Evolutionary conservation across 2,888 invertebrate genomes (phyloP), one percentile per base, ranked within the genome.

Genomic region (Biston stratarius): DNA sequence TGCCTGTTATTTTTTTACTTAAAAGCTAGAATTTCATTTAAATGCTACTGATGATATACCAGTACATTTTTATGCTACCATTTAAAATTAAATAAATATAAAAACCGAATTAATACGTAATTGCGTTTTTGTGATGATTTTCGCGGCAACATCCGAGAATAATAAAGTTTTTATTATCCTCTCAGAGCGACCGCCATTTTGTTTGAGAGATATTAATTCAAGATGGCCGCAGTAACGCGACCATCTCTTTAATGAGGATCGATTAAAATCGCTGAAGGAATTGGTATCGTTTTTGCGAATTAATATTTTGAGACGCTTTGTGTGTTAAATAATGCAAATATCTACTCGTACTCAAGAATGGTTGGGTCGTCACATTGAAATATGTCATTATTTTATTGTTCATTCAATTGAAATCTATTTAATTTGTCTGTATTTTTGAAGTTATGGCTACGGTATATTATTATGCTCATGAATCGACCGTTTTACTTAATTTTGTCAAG

Each of bases 121-220:
- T 84, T 83, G 80, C 73, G 76, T 74, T 77, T 77, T 75, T 79
- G 79, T 81, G 78, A 83, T 77, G 79, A 79, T 70, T 80, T 85
- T 83, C 78, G 74, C 80, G 77, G 79, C 79, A 82, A 79, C 83
- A 82, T 85, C 83, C 72, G 81, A 84, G 84, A 87, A 88, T 88
- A 87, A 90, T 88, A 91, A 86, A 86, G 84, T 53, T 82, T 87
- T 88, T 89, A 91, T 86, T 85, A 85, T 86, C 79, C 78, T 72
- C 75, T 79, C 76, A 74, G 73, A 67, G 66, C 42, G 44, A 5
- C 70, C 79, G 86, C 91, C 91, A 92, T 91, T 87, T 92, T 90
- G 90, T 71, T 87, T 88, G 83, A 78, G 86, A 77, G 80, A 83
- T 89, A 92, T 91, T 88, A 92, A 92, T 92, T 89, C 91, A 92